phyloP scores from a whole-genome alignment of 1,140 invertebrate species.

The Oncopodura yosiiana region DNA sequence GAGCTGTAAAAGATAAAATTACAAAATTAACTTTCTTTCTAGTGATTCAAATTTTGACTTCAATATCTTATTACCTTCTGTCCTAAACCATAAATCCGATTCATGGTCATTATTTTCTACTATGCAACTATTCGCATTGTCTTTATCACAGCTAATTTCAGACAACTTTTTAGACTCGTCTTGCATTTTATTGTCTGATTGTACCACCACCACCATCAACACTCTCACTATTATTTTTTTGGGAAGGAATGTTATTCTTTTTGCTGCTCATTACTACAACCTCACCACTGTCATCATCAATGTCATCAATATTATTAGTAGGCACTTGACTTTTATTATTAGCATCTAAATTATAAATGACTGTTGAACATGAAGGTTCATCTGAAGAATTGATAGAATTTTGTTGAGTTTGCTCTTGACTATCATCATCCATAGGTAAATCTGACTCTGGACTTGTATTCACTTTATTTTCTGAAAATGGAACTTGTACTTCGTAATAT shows the following conservation, averaged over 20 bases:
- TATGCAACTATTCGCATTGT: background rate
- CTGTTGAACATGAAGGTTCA: no score
- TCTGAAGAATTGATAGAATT: no score
- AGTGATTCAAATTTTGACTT: background rate
- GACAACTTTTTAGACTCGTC: constrained; percentile 4
- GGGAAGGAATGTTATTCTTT: constrained; percentile 1
- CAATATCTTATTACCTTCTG: background rate
- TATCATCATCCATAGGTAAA: no score
- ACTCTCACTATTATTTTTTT: background rate
- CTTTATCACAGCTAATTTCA: constrained; percentile 19
- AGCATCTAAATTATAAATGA: background rate
- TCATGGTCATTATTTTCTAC: background rate
- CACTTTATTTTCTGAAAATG: no score
- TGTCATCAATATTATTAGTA: background rate
- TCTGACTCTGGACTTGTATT: no score
- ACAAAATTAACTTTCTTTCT: no score
- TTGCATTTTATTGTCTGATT: background rate
- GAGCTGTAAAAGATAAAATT: background rate
- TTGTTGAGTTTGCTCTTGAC: no score
- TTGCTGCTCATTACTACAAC: background rate
- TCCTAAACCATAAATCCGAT: no score
- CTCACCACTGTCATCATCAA: background rate
- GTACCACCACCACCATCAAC: background rate
- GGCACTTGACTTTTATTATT: background rate
- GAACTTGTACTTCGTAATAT: no score